Evolutionary conservation across 2,888 invertebrate species (phyloP).

Genomic region (Sarcophaga rosellei): DNA sequence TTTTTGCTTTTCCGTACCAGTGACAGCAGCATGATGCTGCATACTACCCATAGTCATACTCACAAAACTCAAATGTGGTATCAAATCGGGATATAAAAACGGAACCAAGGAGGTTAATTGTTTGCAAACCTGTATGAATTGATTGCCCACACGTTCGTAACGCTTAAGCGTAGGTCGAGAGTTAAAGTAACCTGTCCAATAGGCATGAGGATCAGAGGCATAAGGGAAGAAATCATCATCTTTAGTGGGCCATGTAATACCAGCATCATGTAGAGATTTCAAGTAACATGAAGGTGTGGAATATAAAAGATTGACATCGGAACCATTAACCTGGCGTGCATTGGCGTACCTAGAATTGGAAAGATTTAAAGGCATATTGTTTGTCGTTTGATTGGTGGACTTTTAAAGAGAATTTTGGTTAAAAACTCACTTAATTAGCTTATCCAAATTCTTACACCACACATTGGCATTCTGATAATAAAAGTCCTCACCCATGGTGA

Average conservation of each 20-base stretch:
- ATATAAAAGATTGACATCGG: slow-evolving; percentile 89
- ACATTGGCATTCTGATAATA: slow-evolving; percentile 88
- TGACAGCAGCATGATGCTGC: slow-evolving; percentile 95
- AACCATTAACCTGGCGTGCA: slow-evolving; percentile 81
- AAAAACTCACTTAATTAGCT: slow-evolving; percentile 87
- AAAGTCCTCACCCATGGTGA: slow-evolving; percentile 97
- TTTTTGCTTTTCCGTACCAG: slow-evolving; percentile 92
- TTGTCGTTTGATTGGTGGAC: too few relatives aligned
- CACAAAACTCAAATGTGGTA: slow-evolving; percentile 81
- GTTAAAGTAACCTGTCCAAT: slow-evolving; percentile 96
- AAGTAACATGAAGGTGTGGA: slow-evolving; percentile 94
- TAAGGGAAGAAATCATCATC: slow-evolving; percentile 96
- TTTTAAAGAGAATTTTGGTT: slow-evolving; percentile 26
- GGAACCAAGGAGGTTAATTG: slow-evolving; percentile 86
- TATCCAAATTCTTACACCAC: slow-evolving; percentile 94
- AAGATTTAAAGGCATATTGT: too few relatives aligned
- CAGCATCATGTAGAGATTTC: slow-evolving; percentile 87
- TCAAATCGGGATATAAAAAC: slow-evolving; percentile 76
- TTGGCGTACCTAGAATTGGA: slow-evolving; percentile 76
- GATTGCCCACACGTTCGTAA: slow-evolving; percentile 89
- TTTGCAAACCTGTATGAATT: slow-evolving; percentile 88
- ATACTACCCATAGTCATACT: slow-evolving; percentile 84
- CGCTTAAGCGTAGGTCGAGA: slow-evolving; percentile 91
- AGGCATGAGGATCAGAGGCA: slow-evolving; percentile 91
- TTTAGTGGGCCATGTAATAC: slow-evolving; percentile 87